phyloP scores from a whole-genome alignment of 2,113 vertebrate species.

The Misgurnus mizolepis region DNA sequence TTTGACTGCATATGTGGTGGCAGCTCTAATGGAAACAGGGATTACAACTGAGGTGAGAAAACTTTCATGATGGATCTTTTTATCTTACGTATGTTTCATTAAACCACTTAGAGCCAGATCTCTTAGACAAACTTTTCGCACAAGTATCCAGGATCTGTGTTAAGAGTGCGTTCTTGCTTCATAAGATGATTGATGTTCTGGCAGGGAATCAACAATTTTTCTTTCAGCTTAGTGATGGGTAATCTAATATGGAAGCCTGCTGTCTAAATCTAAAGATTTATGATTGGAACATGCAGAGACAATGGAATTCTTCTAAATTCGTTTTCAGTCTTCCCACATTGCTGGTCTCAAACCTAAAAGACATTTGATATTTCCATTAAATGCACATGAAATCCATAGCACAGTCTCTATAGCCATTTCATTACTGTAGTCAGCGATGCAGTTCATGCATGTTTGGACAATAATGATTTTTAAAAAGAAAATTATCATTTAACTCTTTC shows the following conservation, averaged over 20 bases:
- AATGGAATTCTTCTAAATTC: constrained; percentile 54
- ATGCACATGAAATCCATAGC: neutral
- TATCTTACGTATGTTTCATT: neutral
- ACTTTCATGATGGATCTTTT: neutral
- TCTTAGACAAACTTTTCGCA: neutral
- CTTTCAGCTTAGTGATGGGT: constrained; percentile 63
- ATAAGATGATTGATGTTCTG: constrained; percentile 68
- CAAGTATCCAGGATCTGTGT: constrained; percentile 22
- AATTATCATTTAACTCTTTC: too few species aligned
- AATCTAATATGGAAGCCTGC: constrained; percentile 62
- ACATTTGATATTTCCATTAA: constrained; percentile 22
- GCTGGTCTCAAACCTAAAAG: constrained; percentile 34
- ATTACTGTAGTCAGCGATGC: too few species aligned
- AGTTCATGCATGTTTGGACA: too few species aligned
- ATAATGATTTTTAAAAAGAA: too few species aligned
- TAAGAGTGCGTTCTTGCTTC: constrained; percentile 61
- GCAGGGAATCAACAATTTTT: constrained; percentile 65
- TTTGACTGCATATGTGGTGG: constrained; percentile 88
- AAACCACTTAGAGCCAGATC: constrained; percentile 13
- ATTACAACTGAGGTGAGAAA: constrained; percentile 82
- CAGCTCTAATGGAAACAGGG: constrained; percentile 88
- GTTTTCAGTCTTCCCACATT: constrained; percentile 47
- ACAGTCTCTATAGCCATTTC: neutral
- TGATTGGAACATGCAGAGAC: constrained; percentile 51
- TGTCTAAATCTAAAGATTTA: constrained; percentile 64